These are phyloP conservation scores for Melipona bicolor DNA, from an alignment of 2,888 invertebrate species.

Conservation along the genomic window DNA sequence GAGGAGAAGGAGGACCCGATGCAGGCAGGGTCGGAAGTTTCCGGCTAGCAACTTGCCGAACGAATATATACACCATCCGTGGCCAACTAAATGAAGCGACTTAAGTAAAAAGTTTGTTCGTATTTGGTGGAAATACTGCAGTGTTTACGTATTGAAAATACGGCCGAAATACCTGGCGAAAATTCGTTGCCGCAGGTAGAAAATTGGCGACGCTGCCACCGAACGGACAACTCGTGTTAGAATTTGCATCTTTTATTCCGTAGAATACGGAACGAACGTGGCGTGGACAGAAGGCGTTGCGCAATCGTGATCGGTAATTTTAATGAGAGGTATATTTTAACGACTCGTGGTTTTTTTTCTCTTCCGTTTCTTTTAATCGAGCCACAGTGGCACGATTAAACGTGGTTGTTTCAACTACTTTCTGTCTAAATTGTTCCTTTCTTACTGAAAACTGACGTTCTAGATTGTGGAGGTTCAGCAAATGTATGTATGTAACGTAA, in stretches of 20 bases:
- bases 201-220: constrained; percentile 43
- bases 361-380: not conserved
- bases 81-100: constrained; percentile 79
- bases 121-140: constrained; percentile 76
- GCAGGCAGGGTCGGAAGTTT: constrained; percentile 73
- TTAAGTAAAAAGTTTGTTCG: constrained; percentile 80
- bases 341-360: not conserved
- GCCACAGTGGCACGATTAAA: not conserved
- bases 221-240: constrained; percentile 31
- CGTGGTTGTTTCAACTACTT: not conserved
- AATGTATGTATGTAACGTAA: too few relatives aligned
- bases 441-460: too few relatives aligned
- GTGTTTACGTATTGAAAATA: constrained; percentile 76
- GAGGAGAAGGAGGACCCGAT: constrained; percentile 36
- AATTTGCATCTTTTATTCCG: constrained; percentile 37
- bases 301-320: constrained; percentile 19
- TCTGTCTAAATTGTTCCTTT: too few relatives aligned
- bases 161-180: constrained; percentile 61
- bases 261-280: constrained; percentile 59
- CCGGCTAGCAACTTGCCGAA: constrained; percentile 74
- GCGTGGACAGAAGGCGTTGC: not conserved
- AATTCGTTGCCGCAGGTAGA: constrained; percentile 59
- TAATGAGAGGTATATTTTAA: constrained; percentile 18
- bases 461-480: too few relatives aligned
- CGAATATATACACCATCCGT: constrained; percentile 72